A percentile compares a stretch with the other conserved stretches of the same genome.
Conservation (phyloP, 2,888 invertebrate species). For the Meteorus colon region DNA sequence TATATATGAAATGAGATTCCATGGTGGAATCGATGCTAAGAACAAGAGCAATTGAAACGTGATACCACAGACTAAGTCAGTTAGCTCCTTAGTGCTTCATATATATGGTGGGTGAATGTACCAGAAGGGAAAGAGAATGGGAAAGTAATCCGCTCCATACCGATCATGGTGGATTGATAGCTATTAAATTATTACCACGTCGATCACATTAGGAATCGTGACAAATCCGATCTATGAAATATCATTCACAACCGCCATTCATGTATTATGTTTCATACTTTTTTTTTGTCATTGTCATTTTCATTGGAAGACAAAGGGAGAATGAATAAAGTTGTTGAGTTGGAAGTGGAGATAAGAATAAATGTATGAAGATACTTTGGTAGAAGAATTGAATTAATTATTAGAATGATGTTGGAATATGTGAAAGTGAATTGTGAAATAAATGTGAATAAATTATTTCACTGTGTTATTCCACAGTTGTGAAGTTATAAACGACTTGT, state of each 20-base stretch:
- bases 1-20: not conserved
- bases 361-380: not conserved
- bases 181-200: constrained; percentile 72
- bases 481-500: constrained; percentile 64
- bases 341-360: not conserved
- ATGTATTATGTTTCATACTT: constrained; percentile 15
- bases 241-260: not conserved
- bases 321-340: not conserved
- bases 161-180: constrained; percentile 66
- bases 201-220: constrained; percentile 71
- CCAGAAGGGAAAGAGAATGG: constrained; percentile 45
- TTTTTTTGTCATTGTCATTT: not conserved
- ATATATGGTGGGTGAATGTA: constrained; percentile 20
- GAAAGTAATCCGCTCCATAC: constrained; percentile 50
- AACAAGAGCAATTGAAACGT: constrained; percentile 61
- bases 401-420: not conserved
- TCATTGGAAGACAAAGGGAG: not conserved
- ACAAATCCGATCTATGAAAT: constrained; percentile 69
- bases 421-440: not conserved
- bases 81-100: constrained; percentile 70
- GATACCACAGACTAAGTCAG: constrained; percentile 70
- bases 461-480: constrained; percentile 12
- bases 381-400: not conserved
- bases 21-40: constrained; percentile 22
- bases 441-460: too few species aligned